Evolutionary conservation across 2,888 invertebrate genomes (phyloP), one percentile per base, ranked within the genome.

Genomic region (Nineta flava): DNA sequence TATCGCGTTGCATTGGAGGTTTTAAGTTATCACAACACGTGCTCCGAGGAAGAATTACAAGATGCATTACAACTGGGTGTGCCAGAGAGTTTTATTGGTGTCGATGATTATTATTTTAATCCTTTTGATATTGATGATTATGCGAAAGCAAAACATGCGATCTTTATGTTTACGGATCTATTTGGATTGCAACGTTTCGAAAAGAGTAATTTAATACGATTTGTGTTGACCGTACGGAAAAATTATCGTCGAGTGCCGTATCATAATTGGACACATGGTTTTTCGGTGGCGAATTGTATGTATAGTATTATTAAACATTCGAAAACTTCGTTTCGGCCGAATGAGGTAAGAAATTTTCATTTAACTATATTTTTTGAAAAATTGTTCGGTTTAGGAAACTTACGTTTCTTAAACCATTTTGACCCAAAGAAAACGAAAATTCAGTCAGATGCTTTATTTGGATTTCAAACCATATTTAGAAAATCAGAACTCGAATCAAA

Each of bases 201-300:
- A 57, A 63, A 73, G 19, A 76, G 75, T 54, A 77, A 78, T 46
- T 63, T 88, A 48, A 73, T 80, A 26, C 71, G 80, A 49, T 91
- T 90, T 60, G 78, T 83, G 2, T 62, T 90, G 56, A 90, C 88
- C 0, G 87, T 90, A 3, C 77, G 80, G 60, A 90, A 87, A 64
- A 90, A 90, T 67, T 90, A 91, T 62, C 71, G 90, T 9, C 70
- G 78, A 26, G 87, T 88, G 1, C 85, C 87, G 0, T 90, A 90
- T 61, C 90, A 91, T 62, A 91, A 90, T 63, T 91, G 88, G 79
- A 81, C 82, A 19, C 90, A 91, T 60, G 90, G 86, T 0, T 90
- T 88, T 74, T 80, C 87, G 0, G 90, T 90, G 0, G 87, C 88
- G 2, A 86, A 90, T 59, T 77, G 83, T 15, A 86, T 87, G 78